Conservation (phyloP, 2,888 invertebrate species). For the Epiperipatus broadwayi region DNA sequence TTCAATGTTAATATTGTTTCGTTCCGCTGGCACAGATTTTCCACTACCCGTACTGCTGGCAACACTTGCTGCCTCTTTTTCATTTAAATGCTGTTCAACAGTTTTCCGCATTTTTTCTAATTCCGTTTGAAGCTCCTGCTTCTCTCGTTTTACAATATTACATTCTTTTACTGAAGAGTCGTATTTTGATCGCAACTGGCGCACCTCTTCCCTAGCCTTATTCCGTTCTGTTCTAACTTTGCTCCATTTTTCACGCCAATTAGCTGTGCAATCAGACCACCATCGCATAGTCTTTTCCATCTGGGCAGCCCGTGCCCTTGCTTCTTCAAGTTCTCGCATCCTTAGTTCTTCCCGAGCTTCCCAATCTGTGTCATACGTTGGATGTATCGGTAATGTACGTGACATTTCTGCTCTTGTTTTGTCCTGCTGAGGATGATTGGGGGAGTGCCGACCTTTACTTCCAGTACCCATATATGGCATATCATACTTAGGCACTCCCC, state of each 20-base stretch:
- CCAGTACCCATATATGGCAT: too few relatives aligned
- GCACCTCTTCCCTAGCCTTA: conserved; percentile 71
- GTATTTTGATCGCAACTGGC: conserved; percentile 55
- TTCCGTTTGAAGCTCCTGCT: conserved; percentile 53
- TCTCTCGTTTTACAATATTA: conserved; percentile 50
- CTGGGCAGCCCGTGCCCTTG: conserved; percentile 76
- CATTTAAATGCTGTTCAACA: conserved; percentile 29
- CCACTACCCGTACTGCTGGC: too few relatives aligned
- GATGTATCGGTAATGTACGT: too few relatives aligned
- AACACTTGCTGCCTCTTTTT: conserved; percentile 15
- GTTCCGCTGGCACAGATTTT: neutral
- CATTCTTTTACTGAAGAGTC: conserved; percentile 58
- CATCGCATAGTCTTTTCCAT: conserved; percentile 99
- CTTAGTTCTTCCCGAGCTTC: conserved; percentile 49
- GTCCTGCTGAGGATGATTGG: too few relatives aligned
- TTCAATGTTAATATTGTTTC: conserved; percentile 11
- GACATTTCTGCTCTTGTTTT: too few relatives aligned
- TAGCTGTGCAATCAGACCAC: conserved; percentile 96
- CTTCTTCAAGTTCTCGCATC: conserved; percentile 73
- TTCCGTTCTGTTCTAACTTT: conserved; percentile 81
- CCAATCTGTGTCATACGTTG: conserved; percentile 55
- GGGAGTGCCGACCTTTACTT: too few relatives aligned
- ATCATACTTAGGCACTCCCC: too few relatives aligned
- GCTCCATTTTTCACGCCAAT: conserved; percentile 91
- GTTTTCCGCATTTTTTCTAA: conserved; percentile 55